Conservation (phyloP, 2,888 invertebrate species). For the Plagiodera versicolora region DNA sequence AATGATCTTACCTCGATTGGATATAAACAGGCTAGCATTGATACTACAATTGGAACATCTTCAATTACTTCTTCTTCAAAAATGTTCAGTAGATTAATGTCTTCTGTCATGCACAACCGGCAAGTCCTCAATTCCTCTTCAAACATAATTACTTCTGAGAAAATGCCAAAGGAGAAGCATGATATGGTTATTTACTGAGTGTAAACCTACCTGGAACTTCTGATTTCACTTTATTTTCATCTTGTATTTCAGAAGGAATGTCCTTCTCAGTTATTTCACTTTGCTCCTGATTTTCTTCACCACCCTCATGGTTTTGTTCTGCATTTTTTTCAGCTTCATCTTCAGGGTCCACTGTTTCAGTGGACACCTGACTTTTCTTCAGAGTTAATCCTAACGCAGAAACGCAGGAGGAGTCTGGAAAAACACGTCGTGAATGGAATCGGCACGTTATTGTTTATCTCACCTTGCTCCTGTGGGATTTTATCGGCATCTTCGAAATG, state of each 20-base stretch:
- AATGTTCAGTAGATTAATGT: conserved; percentile 18
- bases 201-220: neutral
- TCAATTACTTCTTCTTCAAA: conserved; percentile 29
- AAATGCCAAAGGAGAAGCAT: too few relatives aligned
- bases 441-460: neutral
- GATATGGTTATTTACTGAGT: too few relatives aligned
- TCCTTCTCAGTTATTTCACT: neutral
- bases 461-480: conserved; percentile 15
- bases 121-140: conserved; percentile 18
- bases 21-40: conserved; percentile 38
- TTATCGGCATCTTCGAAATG: conserved; percentile 41
- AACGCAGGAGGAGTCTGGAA: neutral
- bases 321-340: conserved; percentile 2
- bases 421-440: neutral
- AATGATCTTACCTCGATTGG: conserved; percentile 39
- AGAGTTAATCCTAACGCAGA: neutral
- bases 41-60: conserved; percentile 27
- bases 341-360: neutral
- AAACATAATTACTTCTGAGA: conserved; percentile 2
- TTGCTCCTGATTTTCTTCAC: too few relatives aligned
- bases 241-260: neutral
- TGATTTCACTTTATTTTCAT: neutral
- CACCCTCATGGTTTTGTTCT: too few relatives aligned
- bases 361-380: neutral
- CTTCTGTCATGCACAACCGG: conserved; percentile 28